phyloP scores from a whole-genome alignment of 2,113 vertebrate species.

The Larimichthys polyactis region DNA sequence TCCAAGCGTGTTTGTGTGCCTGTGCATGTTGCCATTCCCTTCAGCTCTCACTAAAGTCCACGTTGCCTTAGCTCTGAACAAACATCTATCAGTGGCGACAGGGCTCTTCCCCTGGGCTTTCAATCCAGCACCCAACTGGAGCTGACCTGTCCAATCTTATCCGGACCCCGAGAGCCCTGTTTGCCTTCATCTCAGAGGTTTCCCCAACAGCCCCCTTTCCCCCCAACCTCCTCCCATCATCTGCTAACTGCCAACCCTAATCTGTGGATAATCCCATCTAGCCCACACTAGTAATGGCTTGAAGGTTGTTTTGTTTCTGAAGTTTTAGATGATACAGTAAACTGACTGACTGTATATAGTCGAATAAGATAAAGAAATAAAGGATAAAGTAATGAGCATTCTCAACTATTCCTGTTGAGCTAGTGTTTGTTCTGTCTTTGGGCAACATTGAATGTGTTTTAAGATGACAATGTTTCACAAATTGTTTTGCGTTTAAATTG shows the following conservation, averaged over 20 bases:
- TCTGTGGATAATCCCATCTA: conserved; percentile 65
- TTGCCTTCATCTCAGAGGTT: conserved; percentile 49
- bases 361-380: not conserved
- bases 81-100: conserved; percentile 73
- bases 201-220: not conserved
- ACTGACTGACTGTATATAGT: not conserved
- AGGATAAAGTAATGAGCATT: not conserved
- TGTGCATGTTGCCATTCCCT: conserved; percentile 34
- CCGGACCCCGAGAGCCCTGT: conserved; percentile 44
- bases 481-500: not conserved
- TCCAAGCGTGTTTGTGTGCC: conserved; percentile 21
- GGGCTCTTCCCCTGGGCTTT: conserved; percentile 52
- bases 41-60: conserved; percentile 64
- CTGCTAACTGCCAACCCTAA: conserved; percentile 44
- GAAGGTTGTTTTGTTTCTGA: conserved; percentile 31
- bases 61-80: conserved; percentile 52
- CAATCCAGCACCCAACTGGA: conserved; percentile 46
- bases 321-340: conserved; percentile 22
- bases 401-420: not conserved
- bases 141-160: conserved; percentile 70
- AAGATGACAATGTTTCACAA: conserved; percentile 1
- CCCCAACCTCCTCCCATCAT: not conserved
- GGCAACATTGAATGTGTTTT: too few relatives aligned
- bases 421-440: not conserved
- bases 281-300: conserved; percentile 62